Base-by-base conservation (phyloP, 2,113 vertebrate species). In the Hydrolagus affinis region DNA sequence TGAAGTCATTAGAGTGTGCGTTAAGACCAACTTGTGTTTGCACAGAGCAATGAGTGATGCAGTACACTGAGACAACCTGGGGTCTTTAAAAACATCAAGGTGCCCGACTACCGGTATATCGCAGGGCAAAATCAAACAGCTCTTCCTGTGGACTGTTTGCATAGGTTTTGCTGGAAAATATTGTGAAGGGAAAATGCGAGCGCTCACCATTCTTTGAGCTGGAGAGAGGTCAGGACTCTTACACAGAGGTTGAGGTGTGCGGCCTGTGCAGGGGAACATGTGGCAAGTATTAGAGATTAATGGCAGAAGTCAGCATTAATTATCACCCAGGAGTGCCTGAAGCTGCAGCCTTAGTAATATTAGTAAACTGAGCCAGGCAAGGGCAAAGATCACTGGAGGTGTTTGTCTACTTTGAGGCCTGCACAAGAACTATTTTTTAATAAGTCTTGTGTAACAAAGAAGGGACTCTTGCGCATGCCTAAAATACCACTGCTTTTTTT, bases 281-380 rank as follows among this genome's bases (percentile, higher is more conserved):
- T 83, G 78, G 78, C 30, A 83, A 68, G 78, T 66, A 83, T 83
- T 83, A 83, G 66, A 83, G 60, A 66, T 83, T 83, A 62, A 83
- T 83, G 78, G 78, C 25, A 83, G 78, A 83, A 83, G 66, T 28
- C 78, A 83, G 25, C n/a, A 21, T 66, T 21, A 62, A 66, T 28
- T 66, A 66, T 23, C 32, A 83, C 66, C 66, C 64, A 83, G 64
- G 78, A 83, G 4, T 21, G 28, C 78, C 28, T 11, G 25, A 83
- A 62, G 78, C 62, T 66, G 1, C 19, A 21, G 25, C 12, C 25
- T 19, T 30, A 25, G 60, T 83, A 83, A 83, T 62, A 66, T 83
- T 66, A 83, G 78, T 68, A 83, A 83, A 83, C 78, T 83, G 32
- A 83, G n/a, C 60, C 78, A 83, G 62, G 21, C 17, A 66, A 66